phyloP scores from a whole-genome alignment of 2,797 vertebrate genomes.

The Monodelphis domestica region DNA sequence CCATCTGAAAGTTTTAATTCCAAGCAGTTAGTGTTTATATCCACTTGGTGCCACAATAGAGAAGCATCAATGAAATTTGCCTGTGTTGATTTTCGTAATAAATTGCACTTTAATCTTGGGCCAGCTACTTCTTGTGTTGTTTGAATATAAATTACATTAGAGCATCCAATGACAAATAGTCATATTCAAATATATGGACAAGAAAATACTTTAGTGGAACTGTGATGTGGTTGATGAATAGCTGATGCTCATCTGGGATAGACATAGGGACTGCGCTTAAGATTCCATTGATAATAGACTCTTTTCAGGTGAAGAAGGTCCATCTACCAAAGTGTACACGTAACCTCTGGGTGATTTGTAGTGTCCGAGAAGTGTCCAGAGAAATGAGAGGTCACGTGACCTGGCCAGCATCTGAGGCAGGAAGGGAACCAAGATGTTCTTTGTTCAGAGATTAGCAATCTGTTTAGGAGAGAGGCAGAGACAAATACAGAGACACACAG shows the following conservation, averaged over 20 bases:
- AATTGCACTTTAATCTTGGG: not conserved
- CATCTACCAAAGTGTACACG: not conserved
- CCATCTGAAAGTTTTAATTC: not conserved
- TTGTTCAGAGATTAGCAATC: not conserved
- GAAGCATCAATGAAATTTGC: not conserved
- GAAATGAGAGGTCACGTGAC: not conserved
- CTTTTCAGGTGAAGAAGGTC: not conserved
- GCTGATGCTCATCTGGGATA: not conserved
- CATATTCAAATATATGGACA: not conserved
- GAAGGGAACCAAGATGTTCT: not conserved
- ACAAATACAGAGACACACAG: accelerated
- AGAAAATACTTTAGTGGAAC: not conserved
- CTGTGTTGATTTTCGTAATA: not conserved
- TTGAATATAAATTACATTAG: not conserved
- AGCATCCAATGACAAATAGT: not conserved
- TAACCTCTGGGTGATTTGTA: not conserved
- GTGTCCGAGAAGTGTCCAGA: not conserved
- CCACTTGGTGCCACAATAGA: not conserved
- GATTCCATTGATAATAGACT: not conserved
- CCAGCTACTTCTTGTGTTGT: not conserved
- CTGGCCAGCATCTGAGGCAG: not conserved
- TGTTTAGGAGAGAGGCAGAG: not conserved
- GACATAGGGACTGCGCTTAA: not conserved
- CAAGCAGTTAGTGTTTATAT: not conserved
- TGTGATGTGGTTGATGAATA: not conserved